Evolutionary conservation across 2,888 invertebrate species (phyloP), one percentile per base, ranked within the genome.

Genomic region (Mythimna impura): DNA sequence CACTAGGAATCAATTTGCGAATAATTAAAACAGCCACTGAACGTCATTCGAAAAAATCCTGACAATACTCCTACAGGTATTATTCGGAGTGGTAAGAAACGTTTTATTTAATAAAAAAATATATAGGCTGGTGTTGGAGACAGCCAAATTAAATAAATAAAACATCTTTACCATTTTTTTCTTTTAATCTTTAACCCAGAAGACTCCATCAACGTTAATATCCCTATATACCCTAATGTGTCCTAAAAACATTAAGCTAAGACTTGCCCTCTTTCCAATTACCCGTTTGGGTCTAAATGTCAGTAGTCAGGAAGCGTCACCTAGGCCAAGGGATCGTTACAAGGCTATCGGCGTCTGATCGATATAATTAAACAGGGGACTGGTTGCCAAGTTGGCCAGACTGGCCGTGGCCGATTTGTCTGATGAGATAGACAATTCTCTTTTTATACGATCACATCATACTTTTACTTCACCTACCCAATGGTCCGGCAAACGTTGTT

Each of bases 371-470:
- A 93, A 90, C 89, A 89, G 87, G 86, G 84, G 76, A 60, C 67
- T 88, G 4, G 88, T 88, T 95, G 95, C 95, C 95, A 96, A 96
- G 88, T 95, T 94, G 94, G 94, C 94, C 93, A 92, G 91, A 85
- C 85, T 87, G 91, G 87, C 90, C 91, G 90, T 93, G 92, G 92
- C 92, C 92, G 91, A 89, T 78, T 84, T 81, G 79, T 84, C 78
- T 81, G 73, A 66, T 68, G 76, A 84, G 80, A 80, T 81, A 63
- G 62, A 70, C 70, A 58, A 61, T 65, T 66, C 69, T 79, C 71
- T 67, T 74, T 75, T 74, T 71, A 50, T 68, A 64, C 62, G 52
- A n/a, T 12, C n/a, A 34, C 2, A 22, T 9, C 17, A 17, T 62
- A 3, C 30, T 61, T 61, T 40, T 22, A 61, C 60, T 60, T 52